These are phyloP conservation scores for Trichogramma pretiosum DNA, from an alignment of 1,140 invertebrate genomes.

Conservation along the genomic window DNA sequence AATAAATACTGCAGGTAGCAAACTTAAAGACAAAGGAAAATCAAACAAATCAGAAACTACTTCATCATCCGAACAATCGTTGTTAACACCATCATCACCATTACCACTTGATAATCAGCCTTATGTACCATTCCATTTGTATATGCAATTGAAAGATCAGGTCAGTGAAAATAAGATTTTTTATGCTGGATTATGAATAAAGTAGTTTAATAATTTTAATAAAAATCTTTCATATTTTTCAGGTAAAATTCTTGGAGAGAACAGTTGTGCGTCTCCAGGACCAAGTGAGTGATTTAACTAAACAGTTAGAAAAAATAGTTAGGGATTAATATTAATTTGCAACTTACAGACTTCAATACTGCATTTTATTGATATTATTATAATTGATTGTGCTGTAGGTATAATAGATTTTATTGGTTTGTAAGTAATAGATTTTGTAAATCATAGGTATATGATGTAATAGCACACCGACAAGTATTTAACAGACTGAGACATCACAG, in stretches of 20 bases:
- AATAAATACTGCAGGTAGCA: constrained; percentile 27
- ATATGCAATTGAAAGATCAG: constrained; percentile 38
- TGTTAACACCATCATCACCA: constrained; percentile 21
- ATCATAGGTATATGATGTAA: no score
- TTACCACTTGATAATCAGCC: constrained; percentile 23
- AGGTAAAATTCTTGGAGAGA: no score
- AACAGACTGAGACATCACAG: constrained; percentile 18
- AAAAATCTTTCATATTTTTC: no score
- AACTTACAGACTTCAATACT: constrained; percentile 7
- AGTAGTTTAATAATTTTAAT: no score
- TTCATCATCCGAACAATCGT: constrained; percentile 15
- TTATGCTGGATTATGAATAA: no score
- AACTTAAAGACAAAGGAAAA: constrained; percentile 29
- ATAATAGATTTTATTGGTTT: constrained; percentile 10
- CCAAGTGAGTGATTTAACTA: no score
- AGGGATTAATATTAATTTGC: constrained; percentile 31
- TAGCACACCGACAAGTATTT: constrained; percentile 2
- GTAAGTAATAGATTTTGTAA: no score
- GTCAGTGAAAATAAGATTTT: no score
- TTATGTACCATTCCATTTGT: constrained; percentile 40
- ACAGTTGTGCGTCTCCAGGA: no score
- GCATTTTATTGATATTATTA: constrained; percentile 10
- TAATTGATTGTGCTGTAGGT: neutral
- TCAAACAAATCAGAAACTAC: constrained; percentile 23
- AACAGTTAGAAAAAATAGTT: no score